A percentile compares a stretch with the other conserved stretches of the same genome.
Evolutionary conservation across 2,113 vertebrate genomes (phyloP).

Genomic region (Maccullochella peelii): DNA sequence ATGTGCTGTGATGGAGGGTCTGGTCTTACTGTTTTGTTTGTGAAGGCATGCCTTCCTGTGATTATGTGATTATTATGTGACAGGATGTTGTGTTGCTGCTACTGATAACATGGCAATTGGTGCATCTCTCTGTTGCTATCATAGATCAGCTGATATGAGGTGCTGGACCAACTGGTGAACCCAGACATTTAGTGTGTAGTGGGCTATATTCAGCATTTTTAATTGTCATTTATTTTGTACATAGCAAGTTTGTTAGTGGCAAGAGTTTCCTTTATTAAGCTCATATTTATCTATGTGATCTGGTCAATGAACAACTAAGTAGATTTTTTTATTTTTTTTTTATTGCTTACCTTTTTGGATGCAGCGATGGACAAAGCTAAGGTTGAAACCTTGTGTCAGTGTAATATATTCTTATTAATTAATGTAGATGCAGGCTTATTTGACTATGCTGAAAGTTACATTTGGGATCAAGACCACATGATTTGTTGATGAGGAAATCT

Average conservation of each 20-base stretch:
- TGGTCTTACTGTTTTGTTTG: conserved; percentile 33
- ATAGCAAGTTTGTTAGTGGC: neutral
- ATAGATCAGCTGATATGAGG: neutral
- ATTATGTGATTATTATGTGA: conserved; percentile 28
- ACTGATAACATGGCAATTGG: neutral
- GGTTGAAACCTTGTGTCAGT: neutral
- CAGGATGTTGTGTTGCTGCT: conserved; percentile 48
- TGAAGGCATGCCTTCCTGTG: conserved; percentile 36
- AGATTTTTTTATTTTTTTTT: neutral
- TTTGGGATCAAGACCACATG: neutral
- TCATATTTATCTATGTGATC: neutral
- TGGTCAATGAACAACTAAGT: neutral
- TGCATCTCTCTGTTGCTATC: conserved; percentile 17
- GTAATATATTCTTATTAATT: no score
- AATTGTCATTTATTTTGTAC: neutral
- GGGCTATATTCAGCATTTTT: neutral
- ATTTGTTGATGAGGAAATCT: neutral
- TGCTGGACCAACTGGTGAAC: neutral
- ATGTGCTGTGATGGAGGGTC: neutral
- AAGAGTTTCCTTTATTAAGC: neutral
- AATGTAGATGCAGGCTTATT: neutral
- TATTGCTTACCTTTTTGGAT: neutral
- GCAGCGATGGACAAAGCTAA: neutral
- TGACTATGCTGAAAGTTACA: neutral
- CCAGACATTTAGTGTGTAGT: no score